These are phyloP conservation scores for Rhabdornis inornatus DNA, from an alignment of 2,113 vertebrate species.

Conservation along the genomic window DNA sequence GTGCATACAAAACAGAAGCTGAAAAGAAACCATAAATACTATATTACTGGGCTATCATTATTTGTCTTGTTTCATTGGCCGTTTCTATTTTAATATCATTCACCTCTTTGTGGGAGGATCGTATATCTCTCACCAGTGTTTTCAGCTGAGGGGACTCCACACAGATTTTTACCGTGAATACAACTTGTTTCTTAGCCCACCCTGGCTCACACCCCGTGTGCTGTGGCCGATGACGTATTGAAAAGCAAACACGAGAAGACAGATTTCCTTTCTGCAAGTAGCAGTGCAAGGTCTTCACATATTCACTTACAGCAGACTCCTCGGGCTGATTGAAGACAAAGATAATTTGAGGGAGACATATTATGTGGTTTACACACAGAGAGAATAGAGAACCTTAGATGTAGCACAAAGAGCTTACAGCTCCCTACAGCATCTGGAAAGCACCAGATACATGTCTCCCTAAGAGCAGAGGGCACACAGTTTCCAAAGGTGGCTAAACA, in stretches of 20 bases:
- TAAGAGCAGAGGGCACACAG: background rate
- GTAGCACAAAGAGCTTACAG: background rate
- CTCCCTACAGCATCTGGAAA: background rate
- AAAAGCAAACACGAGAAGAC: background rate
- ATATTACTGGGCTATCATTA: background rate
- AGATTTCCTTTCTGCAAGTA: background rate
- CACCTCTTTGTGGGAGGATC: background rate
- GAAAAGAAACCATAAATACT: background rate
- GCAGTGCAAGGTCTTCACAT: background rate
- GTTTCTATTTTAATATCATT: background rate
- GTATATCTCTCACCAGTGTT: background rate
- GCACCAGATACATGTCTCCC: background rate
- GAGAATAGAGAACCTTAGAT: background rate
- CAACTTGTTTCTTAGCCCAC: background rate
- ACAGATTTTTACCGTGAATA: background rate
- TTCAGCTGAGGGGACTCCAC: background rate
- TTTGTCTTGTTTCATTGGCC: background rate
- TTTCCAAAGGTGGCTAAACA: background rate
- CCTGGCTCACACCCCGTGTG: rapidly evolving
- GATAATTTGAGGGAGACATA: background rate
- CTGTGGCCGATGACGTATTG: rapidly evolving
- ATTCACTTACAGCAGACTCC: background rate
- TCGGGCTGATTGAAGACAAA: background rate
- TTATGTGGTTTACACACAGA: background rate
- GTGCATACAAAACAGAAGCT: background rate